Evolutionary conservation across 2,888 invertebrate species (phyloP), one percentile per base, ranked within the genome.

Genomic region (Ornithoptera alexandrae): DNA sequence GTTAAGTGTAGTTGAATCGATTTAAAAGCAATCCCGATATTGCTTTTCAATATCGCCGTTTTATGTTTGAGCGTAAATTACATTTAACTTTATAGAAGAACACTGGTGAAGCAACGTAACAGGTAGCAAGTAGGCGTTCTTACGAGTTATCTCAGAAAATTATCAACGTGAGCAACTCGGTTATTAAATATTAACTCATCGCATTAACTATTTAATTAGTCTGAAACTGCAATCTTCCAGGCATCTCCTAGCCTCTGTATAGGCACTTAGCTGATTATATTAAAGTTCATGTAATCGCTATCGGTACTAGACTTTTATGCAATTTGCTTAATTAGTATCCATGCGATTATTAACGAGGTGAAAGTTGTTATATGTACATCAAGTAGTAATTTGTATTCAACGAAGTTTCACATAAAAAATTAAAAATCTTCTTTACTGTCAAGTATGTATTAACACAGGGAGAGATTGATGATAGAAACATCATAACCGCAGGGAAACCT

Each of bases 111-210:
- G 62, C 64, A 67, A 60, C 59, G 63, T 70, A 67, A 67, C 66
- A 74, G 78, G 78, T 83, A 79, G 84, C 82, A 82, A 81, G 82
- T 84, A 79, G 87, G 86, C 81, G 84, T 77, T 73, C 72, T 71
- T 72, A 74, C 64, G 67, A 72, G 75, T 81, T 86, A 86, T 85
- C 85, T 75, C 72, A 75, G 72, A 76, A 77, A 81, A 75, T 79
- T 77, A 84, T 81, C 81, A 74, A 74, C 73, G 74, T 73, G 72
- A 75, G 73, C 77, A 71, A 74, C 73, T 66, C 70, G 73, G 73
- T 77, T 78, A 79, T 79, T 79, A 79, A 78, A 78, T 77, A 77
- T 72, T 75, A 76, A 77, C 73, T 77, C 75, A 75, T 75, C 75
- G 72, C 71, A 78, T 81, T 77, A 79, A 76, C 77, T 76, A 77